phyloP scores from a whole-genome alignment of 2,888 invertebrate genomes.

The Deilephila porcellus region DNA sequence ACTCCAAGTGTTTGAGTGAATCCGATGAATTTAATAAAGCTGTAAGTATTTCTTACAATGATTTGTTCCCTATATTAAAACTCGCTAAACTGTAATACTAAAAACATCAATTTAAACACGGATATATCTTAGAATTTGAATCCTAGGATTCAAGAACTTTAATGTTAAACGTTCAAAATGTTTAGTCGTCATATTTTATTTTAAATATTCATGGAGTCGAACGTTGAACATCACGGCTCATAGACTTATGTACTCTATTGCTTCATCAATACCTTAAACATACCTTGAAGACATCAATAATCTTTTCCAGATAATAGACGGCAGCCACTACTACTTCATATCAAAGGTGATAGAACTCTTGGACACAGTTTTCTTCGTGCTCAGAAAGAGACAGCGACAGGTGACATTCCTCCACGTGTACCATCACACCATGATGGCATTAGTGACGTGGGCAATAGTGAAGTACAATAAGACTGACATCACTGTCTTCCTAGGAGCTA shows the following conservation, averaged over 20 bases:
- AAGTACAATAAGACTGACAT: slow-evolving; percentile 89
- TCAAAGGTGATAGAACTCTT: slow-evolving; percentile 89
- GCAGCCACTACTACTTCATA: slow-evolving; percentile 87
- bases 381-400: slow-evolving; percentile 90
- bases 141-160: too few relatives aligned
- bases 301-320: slow-evolving; percentile 51
- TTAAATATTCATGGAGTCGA: too few relatives aligned
- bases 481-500: slow-evolving; percentile 86
- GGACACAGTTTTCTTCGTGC: slow-evolving; percentile 93
- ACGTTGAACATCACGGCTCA: too few relatives aligned
- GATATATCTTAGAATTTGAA: too few relatives aligned
- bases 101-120: neutral
- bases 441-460: slow-evolving; percentile 89
- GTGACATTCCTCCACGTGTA: slow-evolving; percentile 94
- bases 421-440: slow-evolving; percentile 90
- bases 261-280: neutral
- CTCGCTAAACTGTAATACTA: neutral
- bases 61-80: neutral
- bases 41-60: neutral
- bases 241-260: too few relatives aligned
- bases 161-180: too few relatives aligned
- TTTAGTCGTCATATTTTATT: too few relatives aligned
- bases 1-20: slow-evolving; percentile 23
- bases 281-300: neutral
- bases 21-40: slow-evolving; percentile 7